These are phyloP conservation scores for Aspidiotus rigidus DNA, from an alignment of 2,888 invertebrate species.

Conservation along the genomic window DNA sequence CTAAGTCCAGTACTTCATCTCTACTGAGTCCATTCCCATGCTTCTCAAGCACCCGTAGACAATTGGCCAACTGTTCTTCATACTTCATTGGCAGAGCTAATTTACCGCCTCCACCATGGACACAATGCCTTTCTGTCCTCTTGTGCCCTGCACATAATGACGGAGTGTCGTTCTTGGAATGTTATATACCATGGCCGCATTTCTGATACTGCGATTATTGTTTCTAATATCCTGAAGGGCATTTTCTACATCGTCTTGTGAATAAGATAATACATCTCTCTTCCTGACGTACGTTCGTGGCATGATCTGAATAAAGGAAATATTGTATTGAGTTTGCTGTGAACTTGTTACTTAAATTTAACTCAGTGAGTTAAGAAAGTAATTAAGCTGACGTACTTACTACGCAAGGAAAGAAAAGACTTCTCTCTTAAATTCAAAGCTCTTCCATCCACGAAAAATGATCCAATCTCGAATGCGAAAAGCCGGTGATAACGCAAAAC, in stretches of 20 bases:
- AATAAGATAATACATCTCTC: neutral
- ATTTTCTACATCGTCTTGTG: neutral
- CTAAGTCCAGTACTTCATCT: neutral
- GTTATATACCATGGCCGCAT: neutral
- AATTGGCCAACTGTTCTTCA: neutral
- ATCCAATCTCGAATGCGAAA: no score
- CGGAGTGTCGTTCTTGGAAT: constrained; percentile 1
- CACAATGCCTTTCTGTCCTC: constrained; percentile 5
- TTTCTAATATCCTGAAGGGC: neutral
- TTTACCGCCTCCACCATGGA: neutral
- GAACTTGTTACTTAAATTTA: neutral
- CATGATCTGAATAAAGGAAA: neutral
- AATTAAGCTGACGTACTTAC: neutral
- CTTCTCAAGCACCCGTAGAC: neutral
- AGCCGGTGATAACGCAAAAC: no score
- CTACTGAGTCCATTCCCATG: neutral
- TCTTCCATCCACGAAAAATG: no score
- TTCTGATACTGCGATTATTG: neutral
- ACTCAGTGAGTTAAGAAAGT: neutral
- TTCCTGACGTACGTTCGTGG: neutral
- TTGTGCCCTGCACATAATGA: neutral
- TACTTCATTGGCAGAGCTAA: neutral
- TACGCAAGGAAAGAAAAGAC: neutral
- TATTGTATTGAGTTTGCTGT: neutral
- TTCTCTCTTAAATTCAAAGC: neutral